Percentiles rank a stretch among this genome's conserved stretches.
Evolutionary conservation across 2,113 vertebrate genomes (phyloP).

Genomic region (Pipra filicauda): DNA sequence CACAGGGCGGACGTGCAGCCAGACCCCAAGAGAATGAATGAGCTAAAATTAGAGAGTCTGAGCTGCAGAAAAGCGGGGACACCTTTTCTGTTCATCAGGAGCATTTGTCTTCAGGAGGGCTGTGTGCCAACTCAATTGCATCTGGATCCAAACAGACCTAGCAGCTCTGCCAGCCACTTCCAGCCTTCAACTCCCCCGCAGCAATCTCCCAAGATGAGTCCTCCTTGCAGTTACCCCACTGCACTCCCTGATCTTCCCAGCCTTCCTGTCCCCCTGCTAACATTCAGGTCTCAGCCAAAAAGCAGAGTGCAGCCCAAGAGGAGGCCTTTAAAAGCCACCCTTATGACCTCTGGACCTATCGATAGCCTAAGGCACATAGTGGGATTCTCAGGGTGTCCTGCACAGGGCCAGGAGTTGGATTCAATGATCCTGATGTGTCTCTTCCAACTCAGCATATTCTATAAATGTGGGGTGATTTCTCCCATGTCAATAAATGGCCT

Average conservation of each 20-base stretch:
- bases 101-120: neutral
- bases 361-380: neutral
- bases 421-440: neutral
- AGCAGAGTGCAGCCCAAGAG: neutral
- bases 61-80: neutral
- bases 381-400: neutral
- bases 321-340: neutral
- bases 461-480: neutral
- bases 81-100: slow-evolving; percentile 20
- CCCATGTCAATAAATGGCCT: rapidly evolving
- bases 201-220: neutral
- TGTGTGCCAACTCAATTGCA: neutral
- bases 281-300: neutral
- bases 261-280: neutral
- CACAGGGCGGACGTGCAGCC: neutral
- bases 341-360: neutral
- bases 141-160: slow-evolving; percentile 6
- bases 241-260: neutral
- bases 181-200: neutral
- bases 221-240: neutral
- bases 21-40: neutral
- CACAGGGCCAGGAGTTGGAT: neutral
- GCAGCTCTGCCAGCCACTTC: neutral
- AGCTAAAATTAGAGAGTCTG: slow-evolving; percentile 41
- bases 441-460: neutral